Percentiles rank a stretch among this genome's conserved stretches.
These are phyloP conservation scores for Zoanthus sansibaricus DNA, from an alignment of 92 coral and sea anemone genomes.

Conservation along the genomic window DNA sequence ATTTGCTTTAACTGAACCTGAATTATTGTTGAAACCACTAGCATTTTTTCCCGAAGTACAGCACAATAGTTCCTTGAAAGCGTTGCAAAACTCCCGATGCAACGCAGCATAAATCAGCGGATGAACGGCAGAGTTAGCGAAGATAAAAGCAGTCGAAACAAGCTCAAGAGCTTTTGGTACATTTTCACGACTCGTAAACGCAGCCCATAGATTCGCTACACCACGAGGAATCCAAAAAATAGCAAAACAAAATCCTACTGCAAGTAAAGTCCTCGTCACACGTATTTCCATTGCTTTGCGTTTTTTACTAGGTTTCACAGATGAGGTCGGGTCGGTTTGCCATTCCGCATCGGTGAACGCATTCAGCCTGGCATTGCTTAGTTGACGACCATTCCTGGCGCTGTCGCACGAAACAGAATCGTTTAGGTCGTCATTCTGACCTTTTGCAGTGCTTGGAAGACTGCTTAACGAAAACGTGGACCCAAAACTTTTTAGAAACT, in stretches of 20 bases:
- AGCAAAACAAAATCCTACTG: conserved; percentile 90
- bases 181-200: conserved; percentile 77
- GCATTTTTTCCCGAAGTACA: conserved; percentile 33
- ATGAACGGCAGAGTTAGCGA: conserved; percentile 87
- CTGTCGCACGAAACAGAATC: neutral
- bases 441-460: neutral
- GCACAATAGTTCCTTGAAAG: conserved; percentile 78
- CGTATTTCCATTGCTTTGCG: conserved; percentile 79
- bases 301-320: conserved; percentile 58
- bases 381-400: neutral
- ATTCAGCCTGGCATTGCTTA: neutral
- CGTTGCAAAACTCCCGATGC: conserved; percentile 88
- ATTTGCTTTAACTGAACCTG: neutral
- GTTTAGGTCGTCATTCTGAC: conserved; percentile 5
- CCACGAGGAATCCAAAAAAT: conserved; percentile 97
- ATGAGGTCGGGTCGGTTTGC: conserved; percentile 27
- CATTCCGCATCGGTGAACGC: neutral
- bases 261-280: conserved; percentile 87
- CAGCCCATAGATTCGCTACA: conserved; percentile 95
- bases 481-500: conserved; percentile 59
- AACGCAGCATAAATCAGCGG: conserved; percentile 92
- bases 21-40: conserved; percentile 23
- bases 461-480: conserved; percentile 50
- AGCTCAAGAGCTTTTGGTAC: conserved; percentile 93
- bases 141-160: conserved; percentile 89